These are phyloP conservation scores for Bradypodion pumilum DNA, from an alignment of 2,797 vertebrate species.

Conservation along the genomic window DNA sequence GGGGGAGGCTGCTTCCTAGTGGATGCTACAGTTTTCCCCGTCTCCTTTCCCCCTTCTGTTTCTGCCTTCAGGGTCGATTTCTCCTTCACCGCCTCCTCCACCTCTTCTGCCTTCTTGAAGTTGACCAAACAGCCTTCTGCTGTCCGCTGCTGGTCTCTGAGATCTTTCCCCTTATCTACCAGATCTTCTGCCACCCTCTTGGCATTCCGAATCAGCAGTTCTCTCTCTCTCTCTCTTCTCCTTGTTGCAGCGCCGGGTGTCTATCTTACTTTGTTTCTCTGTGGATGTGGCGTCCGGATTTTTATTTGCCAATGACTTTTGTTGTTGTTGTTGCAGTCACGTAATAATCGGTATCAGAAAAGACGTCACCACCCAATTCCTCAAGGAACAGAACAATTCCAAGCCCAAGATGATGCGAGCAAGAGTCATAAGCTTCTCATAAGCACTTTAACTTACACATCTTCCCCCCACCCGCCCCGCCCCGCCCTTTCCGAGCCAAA, in stretches of 20 bases:
- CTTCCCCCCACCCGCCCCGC: background rate
- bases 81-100: conserved; percentile 63
- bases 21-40: conserved; percentile 46
- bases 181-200: conserved; percentile 71
- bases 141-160: conserved; percentile 74
- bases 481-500: conserved; percentile 15
- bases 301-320: conserved; percentile 89
- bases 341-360: conserved; percentile 91
- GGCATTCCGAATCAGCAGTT: conserved; percentile 65
- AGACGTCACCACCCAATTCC: conserved; percentile 93
- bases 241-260: conserved; percentile 84
- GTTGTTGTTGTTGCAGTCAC: conserved; percentile 84
- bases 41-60: conserved; percentile 58
- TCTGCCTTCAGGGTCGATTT: conserved; percentile 74
- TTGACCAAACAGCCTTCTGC: conserved; percentile 78
- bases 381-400: conserved; percentile 89
- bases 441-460: conserved; percentile 75
- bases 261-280: conserved; percentile 85
- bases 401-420: conserved; percentile 89
- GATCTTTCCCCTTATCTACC: conserved; percentile 64
- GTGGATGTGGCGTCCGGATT: conserved; percentile 81
- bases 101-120: conserved; percentile 75
- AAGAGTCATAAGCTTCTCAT: conserved; percentile 84
- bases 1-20: conserved; percentile 45
- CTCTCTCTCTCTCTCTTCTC: conserved; percentile 64